Evolutionary conservation across 2,113 vertebrate genomes (phyloP).

Genomic region (Labeo rohita): DNA sequence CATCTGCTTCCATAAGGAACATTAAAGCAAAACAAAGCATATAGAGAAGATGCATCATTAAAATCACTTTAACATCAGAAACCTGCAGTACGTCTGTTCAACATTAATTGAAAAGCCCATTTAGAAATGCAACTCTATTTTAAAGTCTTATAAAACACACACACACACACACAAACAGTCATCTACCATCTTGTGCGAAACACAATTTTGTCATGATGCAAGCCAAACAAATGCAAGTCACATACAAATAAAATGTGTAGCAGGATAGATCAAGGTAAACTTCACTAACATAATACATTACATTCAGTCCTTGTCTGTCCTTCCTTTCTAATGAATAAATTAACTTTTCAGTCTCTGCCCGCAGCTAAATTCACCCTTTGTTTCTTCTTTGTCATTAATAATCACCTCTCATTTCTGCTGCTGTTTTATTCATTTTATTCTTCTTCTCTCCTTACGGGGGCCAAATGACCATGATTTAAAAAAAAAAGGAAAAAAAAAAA

Average conservation of each 20-base stretch:
- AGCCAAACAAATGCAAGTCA: background rate
- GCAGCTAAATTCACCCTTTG: background rate
- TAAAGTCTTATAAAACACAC: slow-evolving; percentile 36
- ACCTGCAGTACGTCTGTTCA: background rate
- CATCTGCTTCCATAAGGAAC: slow-evolving; percentile 30
- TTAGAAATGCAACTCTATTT: slow-evolving; percentile 43
- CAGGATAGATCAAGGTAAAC: background rate
- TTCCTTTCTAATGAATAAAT: background rate
- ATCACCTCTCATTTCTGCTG: background rate
- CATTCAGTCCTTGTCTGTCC: background rate
- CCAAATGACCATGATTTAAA: background rate
- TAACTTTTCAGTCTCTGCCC: background rate
- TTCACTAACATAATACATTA: background rate
- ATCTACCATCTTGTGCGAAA: background rate
- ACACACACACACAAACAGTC: background rate
- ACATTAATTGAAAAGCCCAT: slow-evolving; percentile 50
- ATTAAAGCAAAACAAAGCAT: slow-evolving; percentile 56
- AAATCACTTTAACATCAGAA: slow-evolving; percentile 16
- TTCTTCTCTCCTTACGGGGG: background rate
- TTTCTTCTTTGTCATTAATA: background rate
- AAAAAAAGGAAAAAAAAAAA: too few relatives aligned
- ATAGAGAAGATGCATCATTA: slow-evolving; percentile 37
- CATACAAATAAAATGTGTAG: background rate
- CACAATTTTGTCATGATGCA: background rate
- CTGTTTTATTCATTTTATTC: background rate